These are phyloP conservation scores for Perccottus glenii DNA, from an alignment of 2,113 vertebrate species.

Conservation along the genomic window DNA sequence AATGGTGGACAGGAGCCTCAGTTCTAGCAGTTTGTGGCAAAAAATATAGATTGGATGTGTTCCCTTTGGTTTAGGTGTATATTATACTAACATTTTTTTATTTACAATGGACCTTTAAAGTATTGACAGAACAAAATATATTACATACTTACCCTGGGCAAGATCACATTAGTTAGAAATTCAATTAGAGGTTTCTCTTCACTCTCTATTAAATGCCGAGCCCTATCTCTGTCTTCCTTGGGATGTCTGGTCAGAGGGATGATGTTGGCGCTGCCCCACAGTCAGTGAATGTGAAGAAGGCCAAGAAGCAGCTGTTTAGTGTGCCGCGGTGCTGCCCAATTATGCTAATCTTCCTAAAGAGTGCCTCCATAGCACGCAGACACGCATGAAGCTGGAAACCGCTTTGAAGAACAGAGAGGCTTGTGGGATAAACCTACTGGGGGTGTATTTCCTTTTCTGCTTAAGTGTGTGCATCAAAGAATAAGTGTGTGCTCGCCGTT, in stretches of 20 bases:
- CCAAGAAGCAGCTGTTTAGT: conserved; percentile 33
- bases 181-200: no score
- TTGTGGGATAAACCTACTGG: conserved; percentile 29
- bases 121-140: no score
- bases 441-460: conserved; percentile 14
- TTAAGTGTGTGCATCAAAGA: conserved; percentile 5
- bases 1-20: no score
- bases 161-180: no score
- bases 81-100: no score
- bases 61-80: no score
- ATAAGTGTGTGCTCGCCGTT: background rate
- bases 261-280: conserved; percentile 10
- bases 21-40: no score
- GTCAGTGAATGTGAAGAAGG: conserved; percentile 27
- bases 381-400: conserved; percentile 27
- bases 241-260: conserved; percentile 26
- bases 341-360: conserved; percentile 59
- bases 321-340: conserved; percentile 44
- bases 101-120: no score
- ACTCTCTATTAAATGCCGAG: no score
- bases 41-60: no score
- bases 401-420: conserved; percentile 50
- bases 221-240: conserved; percentile 5
- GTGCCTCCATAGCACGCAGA: conserved; percentile 33
- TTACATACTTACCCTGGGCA: no score